Evolutionary conservation across 2,113 vertebrate species (phyloP), one percentile per base, ranked within the genome.

Genomic region (Alethe diademata): DNA sequence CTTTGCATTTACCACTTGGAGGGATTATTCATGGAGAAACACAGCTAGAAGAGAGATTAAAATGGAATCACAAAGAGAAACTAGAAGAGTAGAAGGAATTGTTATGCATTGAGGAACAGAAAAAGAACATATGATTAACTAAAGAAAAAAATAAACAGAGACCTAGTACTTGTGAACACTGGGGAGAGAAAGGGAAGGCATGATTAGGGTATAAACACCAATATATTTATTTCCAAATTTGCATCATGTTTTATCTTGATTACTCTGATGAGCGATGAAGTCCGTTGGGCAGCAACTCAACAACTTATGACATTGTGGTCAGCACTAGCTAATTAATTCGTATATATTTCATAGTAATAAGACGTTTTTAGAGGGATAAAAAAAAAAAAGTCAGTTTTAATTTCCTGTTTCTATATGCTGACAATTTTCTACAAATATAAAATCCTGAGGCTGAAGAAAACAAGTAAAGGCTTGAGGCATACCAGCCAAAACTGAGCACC

Each of bases 151-250:
- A 73, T 10, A 0, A 89, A 40, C 14, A 43, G 33, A 40, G 22
- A 36, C 6, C 14, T 61, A 64, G 8, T 38, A 51, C 20, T 64
- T 78, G 16, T 25, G n/a, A 93, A 58, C 38, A 78, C 3, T 3
- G 7, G 0, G 2, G 14, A 3, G 12, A 18, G 11, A 19, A 58
- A 14, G 2, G 4, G 5, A 50, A 74, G 14, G 19, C 12, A 67
- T 43, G 31, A 81, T 36, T 71, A 58, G 5, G 19, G 14, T 64
- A 82, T 25, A 78, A 78, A 48, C 22, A 70, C 14, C 36, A 65
- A 58, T n/a, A 73, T 28, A 71, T 71, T 24, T 67, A 60, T 47
- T 90, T n/a, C 18, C 3, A 35, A 35, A 71, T 91, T 81, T 94
- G 4, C 19, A 61, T 69, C 19, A 3, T 2, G 24, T 36, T 87